A percentile compares a stretch with the other conserved stretches of the same genome.
Conservation (phyloP, 2,797 vertebrate genomes). For the Xiphophorus birchmanni region DNA sequence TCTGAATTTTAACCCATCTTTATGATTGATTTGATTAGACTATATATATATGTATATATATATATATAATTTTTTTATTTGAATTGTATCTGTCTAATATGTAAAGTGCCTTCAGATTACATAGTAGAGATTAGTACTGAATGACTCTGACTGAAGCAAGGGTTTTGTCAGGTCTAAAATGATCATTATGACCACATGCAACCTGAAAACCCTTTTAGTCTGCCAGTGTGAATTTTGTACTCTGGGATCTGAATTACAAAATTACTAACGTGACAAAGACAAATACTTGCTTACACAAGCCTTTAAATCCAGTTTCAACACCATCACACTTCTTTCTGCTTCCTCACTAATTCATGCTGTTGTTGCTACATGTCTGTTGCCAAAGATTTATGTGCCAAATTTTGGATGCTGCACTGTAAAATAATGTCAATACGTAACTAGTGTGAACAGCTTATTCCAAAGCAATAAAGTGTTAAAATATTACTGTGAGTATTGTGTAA, state of each 20-base stretch:
- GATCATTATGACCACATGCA: background rate
- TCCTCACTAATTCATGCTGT: constrained; percentile 18
- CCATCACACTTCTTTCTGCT: constrained; percentile 2
- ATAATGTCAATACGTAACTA: constrained; percentile 71
- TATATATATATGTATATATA: no score
- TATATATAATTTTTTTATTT: background rate
- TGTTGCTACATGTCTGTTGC: constrained; percentile 33
- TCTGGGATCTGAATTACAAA: constrained; percentile 28
- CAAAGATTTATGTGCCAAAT: constrained; percentile 55
- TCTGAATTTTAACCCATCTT: background rate
- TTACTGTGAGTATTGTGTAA: constrained; percentile 14
- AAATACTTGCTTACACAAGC: constrained; percentile 22
- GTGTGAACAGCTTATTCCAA: constrained; percentile 58
- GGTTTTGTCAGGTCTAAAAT: constrained; percentile 12
- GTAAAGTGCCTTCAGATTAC: constrained; percentile 1
- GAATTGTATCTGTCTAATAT: background rate
- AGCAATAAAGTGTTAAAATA: constrained; percentile 70
- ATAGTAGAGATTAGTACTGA: background rate
- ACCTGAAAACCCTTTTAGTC: constrained; percentile 20
- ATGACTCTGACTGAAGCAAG: background rate
- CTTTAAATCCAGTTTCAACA: constrained; percentile 17
- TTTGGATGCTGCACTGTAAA: constrained; percentile 41
- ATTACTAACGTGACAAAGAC: constrained; percentile 3
- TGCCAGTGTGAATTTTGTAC: constrained; percentile 12
- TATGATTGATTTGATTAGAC: background rate